Percentiles rank a stretch among this genome's conserved stretches.
These are phyloP conservation scores for Chlamydotis undulata DNA, from an alignment of 2,113 vertebrate species.

Conservation along the genomic window DNA sequence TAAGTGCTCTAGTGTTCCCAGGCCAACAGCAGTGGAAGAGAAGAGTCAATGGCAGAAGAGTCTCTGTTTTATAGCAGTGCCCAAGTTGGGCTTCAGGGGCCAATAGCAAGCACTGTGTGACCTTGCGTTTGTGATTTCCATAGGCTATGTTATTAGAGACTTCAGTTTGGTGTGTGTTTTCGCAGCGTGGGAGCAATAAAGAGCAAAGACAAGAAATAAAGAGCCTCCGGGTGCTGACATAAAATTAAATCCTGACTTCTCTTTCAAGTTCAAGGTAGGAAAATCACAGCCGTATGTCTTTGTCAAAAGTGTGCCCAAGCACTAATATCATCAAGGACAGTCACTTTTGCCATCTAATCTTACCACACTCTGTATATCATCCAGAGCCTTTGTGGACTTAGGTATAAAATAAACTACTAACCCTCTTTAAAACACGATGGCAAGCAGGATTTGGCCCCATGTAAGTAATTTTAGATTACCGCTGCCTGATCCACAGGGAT, in stretches of 20 bases:
- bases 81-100: slow-evolving; percentile 55
- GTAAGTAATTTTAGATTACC: slow-evolving; percentile 40
- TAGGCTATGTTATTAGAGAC: slow-evolving; percentile 37
- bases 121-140: slow-evolving; percentile 50
- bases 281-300: slow-evolving; percentile 60
- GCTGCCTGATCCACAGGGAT: slow-evolving; percentile 5
- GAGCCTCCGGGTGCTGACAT: slow-evolving; percentile 61
- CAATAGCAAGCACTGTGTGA: slow-evolving; percentile 33
- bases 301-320: slow-evolving; percentile 51
- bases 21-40: background rate
- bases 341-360: slow-evolving; percentile 26
- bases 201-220: slow-evolving; percentile 63
- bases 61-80: slow-evolving; percentile 24
- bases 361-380: background rate
- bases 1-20: slow-evolving; percentile 12
- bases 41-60: slow-evolving; percentile 42
- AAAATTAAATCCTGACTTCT: slow-evolving; percentile 66
- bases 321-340: slow-evolving; percentile 43
- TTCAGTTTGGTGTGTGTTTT: slow-evolving; percentile 9
- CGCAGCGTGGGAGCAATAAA: slow-evolving; percentile 64
- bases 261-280: slow-evolving; percentile 68
- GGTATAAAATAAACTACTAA: background rate
- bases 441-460: slow-evolving; percentile 17
- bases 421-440: background rate
- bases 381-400: background rate